Base-by-base conservation (phyloP, 2,888 invertebrate genomes). In the Nomada ferruginata region DNA sequence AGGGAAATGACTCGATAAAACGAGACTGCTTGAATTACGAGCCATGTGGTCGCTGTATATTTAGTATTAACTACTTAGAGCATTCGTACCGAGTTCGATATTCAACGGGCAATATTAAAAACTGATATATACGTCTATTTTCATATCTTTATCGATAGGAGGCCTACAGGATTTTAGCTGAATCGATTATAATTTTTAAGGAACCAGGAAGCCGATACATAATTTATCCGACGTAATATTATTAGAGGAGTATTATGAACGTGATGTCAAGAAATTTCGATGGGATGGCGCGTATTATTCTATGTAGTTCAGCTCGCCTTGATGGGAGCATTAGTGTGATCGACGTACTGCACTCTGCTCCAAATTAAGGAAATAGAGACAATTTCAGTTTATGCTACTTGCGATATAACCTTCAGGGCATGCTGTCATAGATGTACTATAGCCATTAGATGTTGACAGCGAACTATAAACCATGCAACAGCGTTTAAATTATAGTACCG, bases 371-470 rank as follows among this genome's bases (percentile, higher is more conserved):
- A 57, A 44, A 29, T n/a, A 59, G 23, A 20, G 36, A n/a, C 64
- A 65, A 36, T 18, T 29, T 55, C 55, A 50, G 26, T 26, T 63
- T 44, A 44, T n/a, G 26, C 55, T 15, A 15, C 69, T 44, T 36
- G 57, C 5, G 47, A 47, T 47, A 23, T 15, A 18, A 61, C 44
- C 61, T 42, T 61, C 50, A 13, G 18, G 29, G 26, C 10, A 26
- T 18, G 26, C 18, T 50, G 36, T 44, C 29, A 64, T 11, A 42
- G 18, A 9, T 42, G 42, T 11, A 36, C 23, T 42, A 66, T 50
- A 65, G 52, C n/a, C 42, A 9, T n/a, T 42, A n/a, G n/a, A 52
- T 52, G 50, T 42, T 60, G 70, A 71, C 69, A 69, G 26, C 47
- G 26, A 57, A 59, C 10, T n/a, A 18, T n/a, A 61, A 52, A 26